Conservation (phyloP, 2,113 vertebrate genomes). For the Cygnus buccinator region DNA sequence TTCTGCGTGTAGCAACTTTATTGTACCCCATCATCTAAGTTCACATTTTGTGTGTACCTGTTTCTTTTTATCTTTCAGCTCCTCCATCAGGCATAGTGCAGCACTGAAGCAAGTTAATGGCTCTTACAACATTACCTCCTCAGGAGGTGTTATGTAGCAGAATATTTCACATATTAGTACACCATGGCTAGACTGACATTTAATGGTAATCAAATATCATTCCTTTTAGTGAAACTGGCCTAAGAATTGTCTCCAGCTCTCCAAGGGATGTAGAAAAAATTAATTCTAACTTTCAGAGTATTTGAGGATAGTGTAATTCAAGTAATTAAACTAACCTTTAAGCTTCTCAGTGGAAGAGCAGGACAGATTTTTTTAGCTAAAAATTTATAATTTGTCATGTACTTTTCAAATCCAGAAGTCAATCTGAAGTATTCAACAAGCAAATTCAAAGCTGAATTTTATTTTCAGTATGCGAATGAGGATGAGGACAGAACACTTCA, state of each 20-base stretch:
- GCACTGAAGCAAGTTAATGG: not conserved
- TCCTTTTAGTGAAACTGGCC: constrained; percentile 19
- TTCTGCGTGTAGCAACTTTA: not conserved
- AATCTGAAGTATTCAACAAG: not conserved
- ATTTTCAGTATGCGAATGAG: not conserved
- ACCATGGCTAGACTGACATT: not conserved
- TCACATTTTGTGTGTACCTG: not conserved
- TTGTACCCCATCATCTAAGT: not conserved
- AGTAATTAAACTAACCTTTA: constrained; percentile 40
- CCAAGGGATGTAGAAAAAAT: not conserved
- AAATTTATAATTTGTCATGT: not conserved
- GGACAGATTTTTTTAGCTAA: not conserved
- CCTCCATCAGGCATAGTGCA: not conserved
- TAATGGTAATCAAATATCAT: constrained; percentile 1
- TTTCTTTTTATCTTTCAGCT: not conserved
- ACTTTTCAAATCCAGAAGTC: not conserved
- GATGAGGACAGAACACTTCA: not conserved
- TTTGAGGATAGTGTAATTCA: constrained; percentile 10
- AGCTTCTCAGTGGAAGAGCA: not conserved
- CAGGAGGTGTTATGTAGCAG: not conserved
- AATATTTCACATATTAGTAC: constrained; percentile 27
- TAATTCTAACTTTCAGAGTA: constrained; percentile 16
- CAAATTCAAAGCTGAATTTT: constrained; percentile 22
- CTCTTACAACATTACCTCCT: not conserved
- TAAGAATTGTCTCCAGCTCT: constrained; percentile 4